Evolutionary conservation across 2,888 invertebrate genomes (phyloP).

Genomic region (Parnassius smintheus): DNA sequence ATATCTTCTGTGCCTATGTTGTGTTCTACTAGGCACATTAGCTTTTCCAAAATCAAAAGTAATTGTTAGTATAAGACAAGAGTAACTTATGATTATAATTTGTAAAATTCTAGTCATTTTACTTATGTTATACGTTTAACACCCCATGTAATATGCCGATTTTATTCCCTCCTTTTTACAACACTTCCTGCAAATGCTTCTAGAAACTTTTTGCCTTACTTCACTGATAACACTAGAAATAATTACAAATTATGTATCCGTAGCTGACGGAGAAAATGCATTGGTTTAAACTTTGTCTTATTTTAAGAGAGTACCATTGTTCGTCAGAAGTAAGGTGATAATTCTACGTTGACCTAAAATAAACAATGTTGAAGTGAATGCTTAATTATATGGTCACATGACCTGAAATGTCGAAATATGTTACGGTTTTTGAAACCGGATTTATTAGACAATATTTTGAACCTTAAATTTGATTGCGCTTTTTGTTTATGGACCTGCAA

Average conservation of each 20-base stretch:
- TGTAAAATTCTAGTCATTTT: slow-evolving; percentile 28
- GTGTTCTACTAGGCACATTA: slow-evolving; percentile 35
- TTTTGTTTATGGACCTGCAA: no score
- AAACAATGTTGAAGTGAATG: background rate
- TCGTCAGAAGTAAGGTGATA: slow-evolving; percentile 19
- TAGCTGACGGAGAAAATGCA: background rate
- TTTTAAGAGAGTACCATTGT: background rate
- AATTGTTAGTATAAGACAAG: slow-evolving; percentile 47
- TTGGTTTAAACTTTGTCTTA: background rate
- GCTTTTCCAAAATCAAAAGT: slow-evolving; percentile 50
- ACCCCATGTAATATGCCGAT: no score
- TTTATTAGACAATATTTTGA: no score
- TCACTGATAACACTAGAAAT: background rate
- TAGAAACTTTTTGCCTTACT: no score
- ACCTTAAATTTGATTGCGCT: no score
- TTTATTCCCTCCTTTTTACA: no score
- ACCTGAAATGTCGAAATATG: slow-evolving; percentile 2
- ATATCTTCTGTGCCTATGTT: slow-evolving; percentile 48
- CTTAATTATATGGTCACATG: slow-evolving; percentile 15
- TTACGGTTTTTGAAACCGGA: background rate
- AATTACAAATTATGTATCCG: background rate
- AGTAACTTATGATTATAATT: slow-evolving; percentile 47
- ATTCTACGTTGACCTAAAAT: slow-evolving; percentile 22
- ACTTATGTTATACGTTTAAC: no score
- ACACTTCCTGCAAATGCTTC: no score